Evolutionary conservation across 1,140 invertebrate genomes (phyloP).

Genomic region (Procambarus virginalis): DNA sequence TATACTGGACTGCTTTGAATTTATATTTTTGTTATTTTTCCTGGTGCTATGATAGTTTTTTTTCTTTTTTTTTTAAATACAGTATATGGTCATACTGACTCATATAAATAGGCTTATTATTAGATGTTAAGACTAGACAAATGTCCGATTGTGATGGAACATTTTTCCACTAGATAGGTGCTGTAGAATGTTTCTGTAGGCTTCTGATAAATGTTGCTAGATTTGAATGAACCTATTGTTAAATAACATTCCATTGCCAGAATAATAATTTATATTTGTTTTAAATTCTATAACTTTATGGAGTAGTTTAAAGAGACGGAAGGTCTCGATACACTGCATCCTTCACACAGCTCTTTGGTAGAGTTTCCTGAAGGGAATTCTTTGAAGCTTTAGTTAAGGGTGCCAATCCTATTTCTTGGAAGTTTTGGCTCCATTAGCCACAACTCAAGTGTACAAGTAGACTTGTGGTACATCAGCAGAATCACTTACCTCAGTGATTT

Average conservation of each 20-base stretch:
- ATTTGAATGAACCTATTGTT: constrained; percentile 4
- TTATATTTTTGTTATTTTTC: neutral
- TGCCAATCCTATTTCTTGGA: neutral
- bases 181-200: neutral
- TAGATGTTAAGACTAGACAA: neutral
- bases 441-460: too few relatives aligned
- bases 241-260: neutral
- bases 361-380: neutral
- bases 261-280: neutral
- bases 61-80: neutral
- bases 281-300: neutral
- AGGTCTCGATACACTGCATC: neutral
- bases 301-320: neutral
- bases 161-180: neutral
- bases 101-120: neutral
- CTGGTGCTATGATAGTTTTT: constrained; percentile 1
- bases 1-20: neutral
- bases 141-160: neutral
- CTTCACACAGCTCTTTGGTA: neutral
- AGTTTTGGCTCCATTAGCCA: too few relatives aligned
- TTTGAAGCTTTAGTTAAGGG: neutral
- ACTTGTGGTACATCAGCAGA: neutral
- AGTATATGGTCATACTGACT: neutral
- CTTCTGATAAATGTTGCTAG: constrained; percentile 7
- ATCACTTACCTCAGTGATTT: constrained; percentile 4